A percentile compares a stretch with the other conserved stretches of the same genome.
Evolutionary conservation across 2,797 vertebrate species (phyloP).

Genomic region (Vespertilio murinus): DNA sequence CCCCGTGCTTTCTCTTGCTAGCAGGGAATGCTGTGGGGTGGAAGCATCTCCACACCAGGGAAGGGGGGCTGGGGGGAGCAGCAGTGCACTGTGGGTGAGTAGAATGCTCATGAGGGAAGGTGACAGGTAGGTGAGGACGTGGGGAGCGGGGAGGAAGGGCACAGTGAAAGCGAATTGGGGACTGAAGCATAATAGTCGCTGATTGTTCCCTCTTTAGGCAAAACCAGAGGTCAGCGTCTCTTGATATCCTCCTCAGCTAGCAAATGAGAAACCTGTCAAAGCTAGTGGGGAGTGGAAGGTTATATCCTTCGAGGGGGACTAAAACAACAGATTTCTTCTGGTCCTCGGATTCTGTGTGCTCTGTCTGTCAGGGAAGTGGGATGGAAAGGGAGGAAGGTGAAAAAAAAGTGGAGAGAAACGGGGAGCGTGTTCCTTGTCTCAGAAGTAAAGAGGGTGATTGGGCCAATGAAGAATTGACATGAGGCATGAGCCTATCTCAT

Average conservation of each 20-base stretch:
- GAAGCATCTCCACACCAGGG: background rate
- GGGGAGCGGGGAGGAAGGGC: background rate
- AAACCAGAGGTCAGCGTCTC: slow-evolving; percentile 66
- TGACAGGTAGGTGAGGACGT: background rate
- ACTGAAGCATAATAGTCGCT: slow-evolving; percentile 39
- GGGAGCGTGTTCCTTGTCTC: background rate
- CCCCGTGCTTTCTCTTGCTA: background rate
- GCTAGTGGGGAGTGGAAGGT: slow-evolving; percentile 48
- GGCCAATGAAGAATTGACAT: background rate
- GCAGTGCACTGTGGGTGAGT: background rate
- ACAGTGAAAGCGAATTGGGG: background rate
- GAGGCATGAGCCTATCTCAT: background rate
- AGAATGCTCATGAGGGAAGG: background rate
- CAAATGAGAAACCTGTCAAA: slow-evolving; percentile 57
- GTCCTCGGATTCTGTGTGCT: background rate
- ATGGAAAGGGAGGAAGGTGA: background rate
- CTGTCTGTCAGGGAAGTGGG: background rate
- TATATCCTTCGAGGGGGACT: slow-evolving; percentile 61
- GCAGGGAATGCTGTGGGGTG: background rate
- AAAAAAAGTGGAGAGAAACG: background rate
- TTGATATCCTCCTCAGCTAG: slow-evolving; percentile 49
- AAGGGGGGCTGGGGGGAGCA: background rate
- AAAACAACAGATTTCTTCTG: slow-evolving; percentile 60
- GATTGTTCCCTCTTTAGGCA: slow-evolving; percentile 68
- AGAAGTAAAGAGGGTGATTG: background rate